Base-by-base conservation (phyloP, 2,113 vertebrate species). In the Pardalotus punctatus region DNA sequence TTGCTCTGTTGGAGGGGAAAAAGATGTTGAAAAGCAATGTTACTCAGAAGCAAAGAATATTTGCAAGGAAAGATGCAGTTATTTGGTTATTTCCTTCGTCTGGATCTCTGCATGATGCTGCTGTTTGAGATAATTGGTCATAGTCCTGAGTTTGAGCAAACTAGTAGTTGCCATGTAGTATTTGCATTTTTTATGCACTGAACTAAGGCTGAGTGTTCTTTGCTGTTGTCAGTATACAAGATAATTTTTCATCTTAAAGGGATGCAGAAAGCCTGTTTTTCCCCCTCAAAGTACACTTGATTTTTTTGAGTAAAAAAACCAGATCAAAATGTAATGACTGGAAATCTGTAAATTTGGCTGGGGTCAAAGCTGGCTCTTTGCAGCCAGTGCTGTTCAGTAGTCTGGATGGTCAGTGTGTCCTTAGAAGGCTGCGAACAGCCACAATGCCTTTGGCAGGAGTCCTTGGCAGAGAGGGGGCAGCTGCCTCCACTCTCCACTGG, bases 361-460 rank as follows among this genome's bases (percentile, higher is more conserved):
- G 14, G 7, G 3, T 62, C 33, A 67, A 74, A 73, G 50, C 38
- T 51, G 29, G 9, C 27, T 56, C 22, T 51, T 70, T 42, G 27
- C 24, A 76, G 51, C 40, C 4, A 0, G 69, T 73, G 42, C 65
- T 14, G 1, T 45, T 74, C 36, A 24, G 27, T 70, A 53, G 60
- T 13, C n/a, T 24, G 22, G 3, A 18, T 45, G 33, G 15, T 71
- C 78, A 35, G 14, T 1, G 4, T 38, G 33, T 61, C 28, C 48
- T 86, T 87, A 47, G 58, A 72, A 88, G 69, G 57, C 8, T 0
- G 0, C 0, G 0, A 23, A 18, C 5, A 21, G 3, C 18, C 9
- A 2, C 0, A 0, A 5, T 29, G 16, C 28, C 38, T 72, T 50
- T 0, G 0, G 31, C 28, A 25, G 9, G 60, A 51, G 28, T n/a